phyloP scores from a whole-genome alignment of 2,797 vertebrate species.

The Rhabdomys pumilio region DNA sequence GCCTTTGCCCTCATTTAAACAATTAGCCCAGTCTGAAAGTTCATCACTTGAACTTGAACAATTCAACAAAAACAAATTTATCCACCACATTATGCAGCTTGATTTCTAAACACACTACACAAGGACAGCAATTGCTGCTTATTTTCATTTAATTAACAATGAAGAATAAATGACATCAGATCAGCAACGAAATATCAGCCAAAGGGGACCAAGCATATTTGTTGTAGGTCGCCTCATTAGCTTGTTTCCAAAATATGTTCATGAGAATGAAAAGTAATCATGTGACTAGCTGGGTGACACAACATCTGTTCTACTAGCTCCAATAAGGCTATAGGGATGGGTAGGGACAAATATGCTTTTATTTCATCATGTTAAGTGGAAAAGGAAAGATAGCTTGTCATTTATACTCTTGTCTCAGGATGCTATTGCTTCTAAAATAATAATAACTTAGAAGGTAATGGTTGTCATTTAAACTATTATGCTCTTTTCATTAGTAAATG shows the following conservation, averaged over 20 bases:
- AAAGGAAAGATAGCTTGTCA: conserved; percentile 88
- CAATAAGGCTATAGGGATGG: conserved; percentile 90
- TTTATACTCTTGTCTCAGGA: conserved; percentile 87
- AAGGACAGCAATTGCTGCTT: conserved; percentile 79
- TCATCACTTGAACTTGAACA: conserved; percentile 69
- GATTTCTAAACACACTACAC: conserved; percentile 65
- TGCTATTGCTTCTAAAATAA: conserved; percentile 79
- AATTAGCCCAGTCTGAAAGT: conserved; percentile 66
- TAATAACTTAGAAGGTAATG: conserved; percentile 78
- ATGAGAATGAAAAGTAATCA: conserved; percentile 80
- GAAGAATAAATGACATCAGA: conserved; percentile 90
- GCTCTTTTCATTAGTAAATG: conserved; percentile 78
- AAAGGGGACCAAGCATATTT: conserved; percentile 87
- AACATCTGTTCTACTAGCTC: conserved; percentile 93
- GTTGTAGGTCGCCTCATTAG: conserved; percentile 88
- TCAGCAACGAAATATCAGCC: conserved; percentile 91
- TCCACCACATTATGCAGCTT: conserved; percentile 61
- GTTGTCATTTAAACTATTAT: conserved; percentile 79
- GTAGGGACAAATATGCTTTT: conserved; percentile 81
- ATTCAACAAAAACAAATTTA: conserved; percentile 66
- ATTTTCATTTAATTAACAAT: conserved; percentile 90
- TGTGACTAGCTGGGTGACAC: conserved; percentile 88
- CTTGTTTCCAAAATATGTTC: conserved; percentile 82
- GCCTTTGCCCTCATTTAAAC: conserved; percentile 61
- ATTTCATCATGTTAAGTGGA: conserved; percentile 88